Percentiles rank a stretch among this genome's conserved stretches.
phyloP scores from a whole-genome alignment of 2,888 invertebrate genomes.

The Ormyrus labotus region DNA sequence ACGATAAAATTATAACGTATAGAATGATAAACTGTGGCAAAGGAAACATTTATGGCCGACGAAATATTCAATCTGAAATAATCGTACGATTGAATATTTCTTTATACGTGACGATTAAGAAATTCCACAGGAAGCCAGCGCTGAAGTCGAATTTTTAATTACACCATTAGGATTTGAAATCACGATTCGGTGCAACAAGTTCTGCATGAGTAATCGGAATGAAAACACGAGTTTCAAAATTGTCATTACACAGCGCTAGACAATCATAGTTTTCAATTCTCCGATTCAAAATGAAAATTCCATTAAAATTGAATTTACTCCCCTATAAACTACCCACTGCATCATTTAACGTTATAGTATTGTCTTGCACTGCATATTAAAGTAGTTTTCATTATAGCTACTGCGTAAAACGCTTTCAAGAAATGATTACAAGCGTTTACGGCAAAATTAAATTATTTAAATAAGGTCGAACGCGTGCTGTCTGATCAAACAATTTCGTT shows the following conservation, averaged over 20 bases:
- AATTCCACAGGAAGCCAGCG: conserved; percentile 40
- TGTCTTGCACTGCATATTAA: too few relatives aligned
- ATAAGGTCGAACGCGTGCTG: neutral
- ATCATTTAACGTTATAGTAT: too few relatives aligned
- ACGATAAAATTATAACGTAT: too few relatives aligned
- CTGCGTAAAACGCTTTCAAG: too few relatives aligned
- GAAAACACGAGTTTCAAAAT: conserved; percentile 50
- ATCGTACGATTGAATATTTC: conserved; percentile 23
- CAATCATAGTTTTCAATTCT: conserved; percentile 3
- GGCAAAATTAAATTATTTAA: neutral
- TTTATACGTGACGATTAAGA: conserved; percentile 29
- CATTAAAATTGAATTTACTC: conserved; percentile 16
- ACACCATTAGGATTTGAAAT: conserved; percentile 38
- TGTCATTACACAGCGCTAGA: conserved; percentile 29
- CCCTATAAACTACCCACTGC: too few relatives aligned
- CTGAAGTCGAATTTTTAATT: conserved; percentile 42
- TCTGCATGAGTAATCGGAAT: conserved; percentile 45
- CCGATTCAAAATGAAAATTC: conserved; percentile 19
- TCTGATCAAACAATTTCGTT: neutral
- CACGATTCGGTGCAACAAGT: conserved; percentile 44
- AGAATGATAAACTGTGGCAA: conserved; percentile 2
- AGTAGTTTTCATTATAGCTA: too few relatives aligned
- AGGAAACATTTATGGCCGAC: conserved; percentile 9
- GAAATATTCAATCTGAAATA: conserved; percentile 24
- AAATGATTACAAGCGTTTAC: too few relatives aligned